A percentile compares a stretch with the other conserved stretches of the same genome.
Evolutionary conservation across 2,888 invertebrate genomes (phyloP).

Genomic region (Parthenolecanium corni): DNA sequence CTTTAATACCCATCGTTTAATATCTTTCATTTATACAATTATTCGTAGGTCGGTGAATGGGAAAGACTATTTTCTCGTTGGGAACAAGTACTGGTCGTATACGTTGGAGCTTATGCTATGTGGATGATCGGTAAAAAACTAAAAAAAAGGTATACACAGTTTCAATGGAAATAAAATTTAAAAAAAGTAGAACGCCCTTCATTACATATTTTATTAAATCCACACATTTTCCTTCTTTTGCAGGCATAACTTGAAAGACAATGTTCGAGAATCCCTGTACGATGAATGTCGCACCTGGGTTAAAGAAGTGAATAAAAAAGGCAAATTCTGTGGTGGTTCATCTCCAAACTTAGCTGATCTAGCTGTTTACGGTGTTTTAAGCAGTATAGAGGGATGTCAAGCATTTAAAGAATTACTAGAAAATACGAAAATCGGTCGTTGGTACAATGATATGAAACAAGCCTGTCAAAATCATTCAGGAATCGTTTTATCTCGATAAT

Average conservation of each 20-base stretch:
- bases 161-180: neutral
- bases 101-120: constrained; percentile 89
- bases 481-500: constrained; percentile 9
- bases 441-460: constrained; percentile 67
- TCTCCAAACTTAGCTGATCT: constrained; percentile 85
- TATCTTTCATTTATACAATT: neutral
- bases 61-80: constrained; percentile 70
- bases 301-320: constrained; percentile 53
- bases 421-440: constrained; percentile 60
- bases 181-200: neutral
- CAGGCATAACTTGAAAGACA: constrained; percentile 71
- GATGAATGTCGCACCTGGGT: constrained; percentile 77
- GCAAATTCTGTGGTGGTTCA: constrained; percentile 74
- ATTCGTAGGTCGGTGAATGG: constrained; percentile 72
- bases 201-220: neutral
- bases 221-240: constrained; percentile 33
- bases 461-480: constrained; percentile 50
- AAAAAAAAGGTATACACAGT: constrained; percentile 54
- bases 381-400: constrained; percentile 83
- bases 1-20: too few species aligned
- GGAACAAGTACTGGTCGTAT: constrained; percentile 77
- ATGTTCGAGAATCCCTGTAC: constrained; percentile 80
- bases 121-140: constrained; percentile 79
- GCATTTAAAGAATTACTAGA: constrained; percentile 71
- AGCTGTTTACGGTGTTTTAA: constrained; percentile 77